Percentiles rank a stretch among this genome's conserved stretches.
Evolutionary conservation across 2,888 invertebrate genomes (phyloP).

Genomic region (Tethea ocularis): DNA sequence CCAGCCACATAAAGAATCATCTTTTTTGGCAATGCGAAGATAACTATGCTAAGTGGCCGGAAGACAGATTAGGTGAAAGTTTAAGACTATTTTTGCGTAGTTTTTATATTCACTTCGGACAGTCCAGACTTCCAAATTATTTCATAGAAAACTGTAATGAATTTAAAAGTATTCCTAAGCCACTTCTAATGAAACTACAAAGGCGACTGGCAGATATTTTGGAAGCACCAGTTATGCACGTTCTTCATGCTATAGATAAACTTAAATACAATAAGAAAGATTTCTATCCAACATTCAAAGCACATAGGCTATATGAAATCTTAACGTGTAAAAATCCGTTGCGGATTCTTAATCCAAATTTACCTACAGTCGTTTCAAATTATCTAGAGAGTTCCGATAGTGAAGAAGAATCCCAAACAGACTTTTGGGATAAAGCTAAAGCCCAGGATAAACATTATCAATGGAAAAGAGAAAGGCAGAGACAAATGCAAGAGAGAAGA

Average conservation of each 20-base stretch:
- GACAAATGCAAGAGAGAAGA: slow-evolving; percentile 67
- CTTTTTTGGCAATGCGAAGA: slow-evolving; percentile 91
- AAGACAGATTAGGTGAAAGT: slow-evolving; percentile 88
- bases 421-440: slow-evolving; percentile 79
- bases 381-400: slow-evolving; percentile 63
- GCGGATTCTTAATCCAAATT: slow-evolving; percentile 73
- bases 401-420: slow-evolving; percentile 63
- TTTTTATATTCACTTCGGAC: slow-evolving; percentile 85
- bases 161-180: slow-evolving; percentile 87
- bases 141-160: slow-evolving; percentile 89
- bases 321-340: slow-evolving; percentile 82
- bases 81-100: slow-evolving; percentile 85
- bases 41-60: slow-evolving; percentile 88
- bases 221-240: slow-evolving; percentile 88
- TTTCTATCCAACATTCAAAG: slow-evolving; percentile 87
- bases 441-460: slow-evolving; percentile 78
- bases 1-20: slow-evolving; percentile 88
- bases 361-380: slow-evolving; percentile 47
- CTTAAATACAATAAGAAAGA: slow-evolving; percentile 84
- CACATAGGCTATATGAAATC: slow-evolving; percentile 83
- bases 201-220: slow-evolving; percentile 86
- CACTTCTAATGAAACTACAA: slow-evolving; percentile 86
- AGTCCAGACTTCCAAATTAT: slow-evolving; percentile 87
- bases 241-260: slow-evolving; percentile 87
- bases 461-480: slow-evolving; percentile 70